These are phyloP conservation scores for Taeniopygia guttata DNA, from an alignment of 2,797 vertebrate species.

Conservation along the genomic window DNA sequence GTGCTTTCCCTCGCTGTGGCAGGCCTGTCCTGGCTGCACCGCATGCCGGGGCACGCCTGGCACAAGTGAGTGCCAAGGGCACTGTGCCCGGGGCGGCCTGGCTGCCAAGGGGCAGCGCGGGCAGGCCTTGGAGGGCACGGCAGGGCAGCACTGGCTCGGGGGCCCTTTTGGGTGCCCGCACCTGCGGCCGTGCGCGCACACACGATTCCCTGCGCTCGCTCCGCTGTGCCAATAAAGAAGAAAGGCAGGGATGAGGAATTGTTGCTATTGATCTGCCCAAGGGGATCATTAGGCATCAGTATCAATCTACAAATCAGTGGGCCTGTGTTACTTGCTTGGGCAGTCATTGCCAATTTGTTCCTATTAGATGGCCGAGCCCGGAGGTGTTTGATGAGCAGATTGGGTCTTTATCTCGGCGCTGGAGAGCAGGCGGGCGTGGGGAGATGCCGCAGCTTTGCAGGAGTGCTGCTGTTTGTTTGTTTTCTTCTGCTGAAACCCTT, in stretches of 20 bases:
- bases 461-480: slow-evolving; percentile 63
- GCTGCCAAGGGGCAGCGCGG: accelerated
- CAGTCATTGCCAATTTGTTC: slow-evolving; percentile 99
- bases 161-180: background rate
- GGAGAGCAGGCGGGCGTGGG: slow-evolving; percentile 65
- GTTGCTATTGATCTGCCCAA: slow-evolving; percentile 99
- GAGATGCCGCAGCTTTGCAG: slow-evolving; percentile 54
- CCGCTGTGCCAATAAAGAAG: slow-evolving; percentile 91
- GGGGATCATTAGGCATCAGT: slow-evolving; percentile 99
- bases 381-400: slow-evolving; percentile 90
- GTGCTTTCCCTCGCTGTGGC: background rate
- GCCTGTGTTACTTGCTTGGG: slow-evolving; percentile 89
- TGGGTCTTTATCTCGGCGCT: slow-evolving; percentile 80
- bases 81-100: accelerated
- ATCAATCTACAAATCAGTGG: slow-evolving; percentile 98
- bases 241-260: slow-evolving; percentile 96
- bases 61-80: background rate
- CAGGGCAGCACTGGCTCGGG: accelerated
- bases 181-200: background rate
- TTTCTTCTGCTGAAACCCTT: slow-evolving; percentile 34
- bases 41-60: accelerated
- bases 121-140: accelerated
- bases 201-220: slow-evolving; percentile 50
- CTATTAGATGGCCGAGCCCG: slow-evolving; percentile 93
- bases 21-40: background rate